Percentiles rank a stretch among this genome's conserved stretches.
Conservation (phyloP, 2,113 vertebrate genomes). For the Sminthopsis crassicaudata region DNA sequence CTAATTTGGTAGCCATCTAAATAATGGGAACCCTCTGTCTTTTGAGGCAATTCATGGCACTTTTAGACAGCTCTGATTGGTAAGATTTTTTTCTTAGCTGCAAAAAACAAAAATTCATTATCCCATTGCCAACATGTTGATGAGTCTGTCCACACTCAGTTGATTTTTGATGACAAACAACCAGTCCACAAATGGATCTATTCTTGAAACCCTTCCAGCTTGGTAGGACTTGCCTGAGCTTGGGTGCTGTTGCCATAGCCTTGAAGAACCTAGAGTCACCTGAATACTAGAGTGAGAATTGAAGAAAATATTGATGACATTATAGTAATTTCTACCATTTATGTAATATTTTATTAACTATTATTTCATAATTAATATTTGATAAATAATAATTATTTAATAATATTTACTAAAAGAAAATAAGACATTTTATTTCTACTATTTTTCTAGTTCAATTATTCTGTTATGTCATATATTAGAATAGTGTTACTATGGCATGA, state of each 20-base stretch:
- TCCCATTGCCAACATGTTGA: not conserved
- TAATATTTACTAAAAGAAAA: too few relatives aligned
- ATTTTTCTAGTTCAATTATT: too few relatives aligned
- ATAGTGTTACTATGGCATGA: not conserved
- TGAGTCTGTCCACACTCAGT: not conserved
- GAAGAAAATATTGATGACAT: too few relatives aligned
- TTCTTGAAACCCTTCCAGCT: not conserved
- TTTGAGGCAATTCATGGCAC: not conserved
- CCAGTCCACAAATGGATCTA: not conserved
- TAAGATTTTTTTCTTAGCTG: not conserved
- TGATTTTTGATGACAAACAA: not conserved
- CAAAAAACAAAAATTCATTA: not conserved
- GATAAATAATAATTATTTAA: too few relatives aligned
- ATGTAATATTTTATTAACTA: too few relatives aligned
- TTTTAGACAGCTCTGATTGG: not conserved
- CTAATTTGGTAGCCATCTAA: not conserved
- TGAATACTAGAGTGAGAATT: not conserved
- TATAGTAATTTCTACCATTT: too few relatives aligned
- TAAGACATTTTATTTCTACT: too few relatives aligned
- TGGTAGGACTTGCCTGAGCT: not conserved
- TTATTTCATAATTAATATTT: too few relatives aligned
- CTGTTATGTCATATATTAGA: not conserved
- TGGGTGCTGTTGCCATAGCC: not conserved
- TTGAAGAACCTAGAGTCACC: not conserved
- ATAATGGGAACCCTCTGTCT: not conserved